A percentile compares a stretch with the other conserved stretches of the same genome.
These are phyloP conservation scores for Rutilus rutilus DNA, from an alignment of 2,113 vertebrate genomes.

Conservation along the genomic window DNA sequence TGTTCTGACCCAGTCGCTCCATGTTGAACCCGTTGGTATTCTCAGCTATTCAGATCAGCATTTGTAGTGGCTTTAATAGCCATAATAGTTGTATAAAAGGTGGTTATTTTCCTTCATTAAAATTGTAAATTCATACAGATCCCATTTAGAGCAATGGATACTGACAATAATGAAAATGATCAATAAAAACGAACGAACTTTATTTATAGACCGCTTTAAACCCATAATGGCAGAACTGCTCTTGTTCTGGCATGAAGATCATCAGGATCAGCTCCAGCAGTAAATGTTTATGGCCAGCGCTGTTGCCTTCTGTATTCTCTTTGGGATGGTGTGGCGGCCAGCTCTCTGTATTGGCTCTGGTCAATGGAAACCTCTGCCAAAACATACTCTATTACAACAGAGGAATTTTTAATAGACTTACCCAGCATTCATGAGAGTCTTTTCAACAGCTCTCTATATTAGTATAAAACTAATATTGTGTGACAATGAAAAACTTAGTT, in stretches of 20 bases:
- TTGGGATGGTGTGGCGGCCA: neutral
- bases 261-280: constrained; percentile 17
- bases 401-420: constrained; percentile 40
- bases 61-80: neutral
- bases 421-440: constrained; percentile 19
- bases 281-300: constrained; percentile 21
- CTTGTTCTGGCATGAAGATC: constrained; percentile 5
- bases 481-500: constrained; percentile 34
- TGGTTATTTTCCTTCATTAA: neutral
- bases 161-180: neutral
- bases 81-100: neutral
- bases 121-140: neutral
- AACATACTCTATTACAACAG: constrained; percentile 22
- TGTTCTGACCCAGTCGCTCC: neutral
- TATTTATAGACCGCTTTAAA: neutral
- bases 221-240: neutral
- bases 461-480: constrained; percentile 45
- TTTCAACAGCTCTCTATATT: constrained; percentile 42
- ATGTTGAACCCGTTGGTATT: neutral
- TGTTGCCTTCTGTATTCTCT: constrained; percentile 39
- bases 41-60: neutral
- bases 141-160: neutral
- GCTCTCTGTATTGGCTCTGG: constrained; percentile 16
- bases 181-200: neutral
- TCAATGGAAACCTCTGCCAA: constrained; percentile 24